These are phyloP conservation scores for Choristoneura rosaceana DNA, from an alignment of 2,888 invertebrate species.

Conservation along the genomic window DNA sequence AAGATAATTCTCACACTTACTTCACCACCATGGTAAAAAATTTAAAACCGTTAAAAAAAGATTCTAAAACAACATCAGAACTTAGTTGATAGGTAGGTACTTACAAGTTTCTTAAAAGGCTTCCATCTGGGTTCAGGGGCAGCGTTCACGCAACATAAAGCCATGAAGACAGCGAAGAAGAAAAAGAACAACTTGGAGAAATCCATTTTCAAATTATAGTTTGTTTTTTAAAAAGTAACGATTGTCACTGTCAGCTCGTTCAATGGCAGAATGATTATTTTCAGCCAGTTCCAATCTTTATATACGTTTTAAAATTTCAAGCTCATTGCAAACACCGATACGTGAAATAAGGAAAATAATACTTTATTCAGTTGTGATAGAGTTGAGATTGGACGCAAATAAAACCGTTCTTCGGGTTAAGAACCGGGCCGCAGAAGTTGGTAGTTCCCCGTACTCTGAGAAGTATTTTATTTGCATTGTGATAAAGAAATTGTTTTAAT, in stretches of 20 bases:
- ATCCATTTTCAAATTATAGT: constrained; percentile 16
- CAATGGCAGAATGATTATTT: constrained; percentile 28
- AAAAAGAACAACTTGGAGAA: constrained; percentile 37
- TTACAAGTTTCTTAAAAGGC: constrained; percentile 43
- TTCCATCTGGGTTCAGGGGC: constrained; percentile 42
- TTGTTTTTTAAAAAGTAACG: neutral
- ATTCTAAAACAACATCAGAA: too few species aligned
- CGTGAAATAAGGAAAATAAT: neutral
- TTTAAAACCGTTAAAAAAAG: too few species aligned
- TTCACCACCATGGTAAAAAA: too few species aligned
- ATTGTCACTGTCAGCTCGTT: constrained; percentile 20
- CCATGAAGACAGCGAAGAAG: constrained; percentile 24
- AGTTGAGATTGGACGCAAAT: neutral
- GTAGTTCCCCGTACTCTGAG: constrained; percentile 31
- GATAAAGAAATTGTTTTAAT: constrained; percentile 10
- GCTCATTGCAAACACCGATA: neutral
- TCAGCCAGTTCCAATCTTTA: constrained; percentile 8
- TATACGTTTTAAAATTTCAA: constrained; percentile 25
- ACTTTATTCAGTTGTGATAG: neutral
- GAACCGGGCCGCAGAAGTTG: constrained; percentile 15
- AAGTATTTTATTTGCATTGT: constrained; percentile 22
- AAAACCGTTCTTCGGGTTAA: constrained; percentile 25
- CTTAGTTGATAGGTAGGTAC: neutral
- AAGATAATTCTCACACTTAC: too few species aligned
- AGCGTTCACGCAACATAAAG: constrained; percentile 24